Percentiles rank a stretch among this genome's conserved stretches.
Conservation (phyloP, 2,797 vertebrate genomes). For the Cyclura pinguis region DNA sequence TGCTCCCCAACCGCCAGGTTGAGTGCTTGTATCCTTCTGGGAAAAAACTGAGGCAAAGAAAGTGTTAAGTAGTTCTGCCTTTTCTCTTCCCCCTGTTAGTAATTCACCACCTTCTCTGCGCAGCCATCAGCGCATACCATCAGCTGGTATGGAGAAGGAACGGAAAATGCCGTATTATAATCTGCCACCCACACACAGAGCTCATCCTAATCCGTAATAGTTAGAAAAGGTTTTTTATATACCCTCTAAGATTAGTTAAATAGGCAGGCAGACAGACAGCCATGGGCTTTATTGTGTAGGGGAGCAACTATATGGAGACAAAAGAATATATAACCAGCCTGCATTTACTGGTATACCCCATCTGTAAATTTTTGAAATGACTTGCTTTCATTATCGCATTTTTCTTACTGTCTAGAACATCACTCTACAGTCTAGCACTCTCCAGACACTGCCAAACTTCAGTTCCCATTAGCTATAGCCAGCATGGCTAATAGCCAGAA, state of each 20-base stretch:
- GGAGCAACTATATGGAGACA: background rate
- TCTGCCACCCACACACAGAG: background rate
- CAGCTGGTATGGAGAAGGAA: background rate
- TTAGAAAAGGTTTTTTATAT: background rate
- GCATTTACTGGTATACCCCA: background rate
- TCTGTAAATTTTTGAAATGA: background rate
- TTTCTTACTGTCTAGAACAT: background rate
- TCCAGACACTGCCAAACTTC: background rate
- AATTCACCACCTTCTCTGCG: too few species aligned
- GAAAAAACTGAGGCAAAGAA: too few species aligned
- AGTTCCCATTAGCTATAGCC: background rate
- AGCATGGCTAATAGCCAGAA: background rate
- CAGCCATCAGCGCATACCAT: too few species aligned
- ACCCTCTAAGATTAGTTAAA: background rate
- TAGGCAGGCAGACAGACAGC: background rate
- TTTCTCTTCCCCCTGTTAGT: too few species aligned
- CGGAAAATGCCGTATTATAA: conserved; percentile 23
- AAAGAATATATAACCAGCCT: background rate
- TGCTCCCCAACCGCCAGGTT: too few species aligned
- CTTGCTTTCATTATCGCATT: background rate
- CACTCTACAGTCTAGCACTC: background rate
- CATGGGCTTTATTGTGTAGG: background rate
- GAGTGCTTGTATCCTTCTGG: too few species aligned
- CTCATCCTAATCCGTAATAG: conserved; percentile 27
- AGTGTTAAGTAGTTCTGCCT: too few species aligned